These are phyloP conservation scores for Chloebia gouldiae DNA, from an alignment of 2,113 vertebrate species.

Conservation along the genomic window DNA sequence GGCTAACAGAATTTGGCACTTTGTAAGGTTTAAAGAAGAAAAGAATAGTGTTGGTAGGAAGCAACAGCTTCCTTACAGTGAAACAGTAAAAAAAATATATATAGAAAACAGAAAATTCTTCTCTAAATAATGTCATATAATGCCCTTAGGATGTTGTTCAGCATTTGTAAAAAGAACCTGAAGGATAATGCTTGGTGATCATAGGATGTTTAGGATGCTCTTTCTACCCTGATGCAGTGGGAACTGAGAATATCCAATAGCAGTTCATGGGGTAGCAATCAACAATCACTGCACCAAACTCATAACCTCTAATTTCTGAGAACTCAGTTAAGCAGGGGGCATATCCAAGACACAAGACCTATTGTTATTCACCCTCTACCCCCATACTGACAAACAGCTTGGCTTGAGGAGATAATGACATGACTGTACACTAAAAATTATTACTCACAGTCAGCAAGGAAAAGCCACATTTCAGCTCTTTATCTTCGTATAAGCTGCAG, in stretches of 20 bases:
- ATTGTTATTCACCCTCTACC: background rate
- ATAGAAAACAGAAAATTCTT: background rate
- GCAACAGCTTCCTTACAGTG: background rate
- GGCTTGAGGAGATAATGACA: background rate
- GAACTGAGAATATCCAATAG: background rate
- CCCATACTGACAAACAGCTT: background rate
- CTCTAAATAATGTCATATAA: background rate
- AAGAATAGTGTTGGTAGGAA: background rate
- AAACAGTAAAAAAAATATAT: background rate
- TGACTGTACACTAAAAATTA: background rate
- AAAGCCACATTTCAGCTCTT: background rate
- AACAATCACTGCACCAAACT: background rate
- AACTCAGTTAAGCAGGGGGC: background rate
- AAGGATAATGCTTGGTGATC: background rate
- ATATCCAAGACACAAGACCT: background rate
- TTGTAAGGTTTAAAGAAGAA: background rate
- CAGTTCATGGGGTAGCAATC: background rate
- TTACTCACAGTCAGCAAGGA: background rate
- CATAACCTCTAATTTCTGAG: background rate
- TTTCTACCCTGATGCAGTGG: background rate
- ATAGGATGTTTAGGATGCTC: background rate
- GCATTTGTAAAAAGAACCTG: background rate
- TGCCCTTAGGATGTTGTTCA: background rate
- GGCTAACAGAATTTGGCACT: background rate
- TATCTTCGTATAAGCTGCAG: background rate